Evolutionary conservation across 1,140 invertebrate species (phyloP).

Genomic region (Hycleus phaleratus): DNA sequence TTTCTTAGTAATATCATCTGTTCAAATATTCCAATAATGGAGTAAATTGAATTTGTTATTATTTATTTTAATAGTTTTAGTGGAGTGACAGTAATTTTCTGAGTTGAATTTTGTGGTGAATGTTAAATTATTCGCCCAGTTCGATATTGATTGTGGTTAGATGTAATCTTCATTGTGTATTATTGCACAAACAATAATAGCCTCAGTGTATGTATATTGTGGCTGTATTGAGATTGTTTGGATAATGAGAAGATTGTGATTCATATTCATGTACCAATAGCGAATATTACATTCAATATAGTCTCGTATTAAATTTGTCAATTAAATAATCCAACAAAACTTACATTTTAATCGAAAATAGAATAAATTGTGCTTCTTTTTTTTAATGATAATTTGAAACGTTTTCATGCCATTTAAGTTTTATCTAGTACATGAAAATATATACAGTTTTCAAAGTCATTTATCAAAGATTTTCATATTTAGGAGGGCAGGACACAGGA

Average conservation of each 20-base stretch:
- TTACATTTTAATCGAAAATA: too few relatives aligned
- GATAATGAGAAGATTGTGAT: slow-evolving; percentile 23
- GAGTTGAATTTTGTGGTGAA: background rate
- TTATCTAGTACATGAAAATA: background rate
- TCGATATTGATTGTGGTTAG: slow-evolving; percentile 21
- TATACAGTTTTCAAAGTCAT: slow-evolving; percentile 11
- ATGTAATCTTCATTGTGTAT: slow-evolving; percentile 20
- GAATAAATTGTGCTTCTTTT: too few relatives aligned
- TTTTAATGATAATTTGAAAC: background rate
- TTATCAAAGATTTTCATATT: slow-evolving; percentile 16
- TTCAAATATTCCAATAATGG: too few relatives aligned
- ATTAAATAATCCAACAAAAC: too few relatives aligned
- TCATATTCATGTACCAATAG: slow-evolving; percentile 4
- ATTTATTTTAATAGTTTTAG: too few relatives aligned
- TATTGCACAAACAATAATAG: slow-evolving; percentile 22
- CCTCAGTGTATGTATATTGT: slow-evolving; percentile 14
- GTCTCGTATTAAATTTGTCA: too few relatives aligned
- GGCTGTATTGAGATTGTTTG: slow-evolving; percentile 17
- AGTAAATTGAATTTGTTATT: too few relatives aligned
- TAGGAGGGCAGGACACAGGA: slow-evolving; percentile 13
- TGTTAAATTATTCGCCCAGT: slow-evolving; percentile 19
- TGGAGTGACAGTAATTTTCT: too few relatives aligned
- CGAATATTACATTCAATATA: too few relatives aligned
- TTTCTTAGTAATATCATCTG: too few relatives aligned
- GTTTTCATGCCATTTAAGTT: slow-evolving; percentile 1